Evolutionary conservation across 1,140 invertebrate genomes (phyloP).

Genomic region (Bradynema listronoti): DNA sequence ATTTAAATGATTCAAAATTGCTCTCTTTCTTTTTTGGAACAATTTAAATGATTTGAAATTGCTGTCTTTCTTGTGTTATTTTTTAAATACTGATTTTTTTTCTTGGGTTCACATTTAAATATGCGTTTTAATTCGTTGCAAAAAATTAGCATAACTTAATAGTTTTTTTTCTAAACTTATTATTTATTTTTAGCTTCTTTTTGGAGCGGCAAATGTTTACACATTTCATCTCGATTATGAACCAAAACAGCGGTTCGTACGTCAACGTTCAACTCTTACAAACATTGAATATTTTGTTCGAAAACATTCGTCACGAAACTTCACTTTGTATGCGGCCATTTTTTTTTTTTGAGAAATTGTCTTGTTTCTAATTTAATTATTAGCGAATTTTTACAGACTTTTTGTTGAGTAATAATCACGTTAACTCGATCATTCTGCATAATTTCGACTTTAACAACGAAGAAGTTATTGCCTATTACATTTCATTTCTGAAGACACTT

Average conservation of each 20-base stretch:
- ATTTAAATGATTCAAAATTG: no score
- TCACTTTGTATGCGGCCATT: conserved; percentile 78
- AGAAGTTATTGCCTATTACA: conserved; percentile 99
- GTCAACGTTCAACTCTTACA: conserved; percentile 95
- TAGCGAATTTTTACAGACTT: conserved; percentile 73
- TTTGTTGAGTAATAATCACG: conserved; percentile 96
- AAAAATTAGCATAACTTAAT: no score
- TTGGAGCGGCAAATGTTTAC: conserved; percentile 98
- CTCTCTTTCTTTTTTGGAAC: no score
- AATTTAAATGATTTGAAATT: no score
- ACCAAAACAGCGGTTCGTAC: conserved; percentile 90
- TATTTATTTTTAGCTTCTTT: conserved; percentile 72
- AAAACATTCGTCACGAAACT: conserved; percentile 89
- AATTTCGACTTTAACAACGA: conserved; percentile 99
- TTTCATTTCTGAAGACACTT: conserved; percentile 94
- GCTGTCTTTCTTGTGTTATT: no score
- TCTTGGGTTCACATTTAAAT: no score
- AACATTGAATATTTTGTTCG: conserved; percentile 96
- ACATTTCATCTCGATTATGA: conserved; percentile 92
- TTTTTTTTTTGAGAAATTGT: background rate
- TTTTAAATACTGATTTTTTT: no score
- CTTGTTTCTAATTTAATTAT: background rate
- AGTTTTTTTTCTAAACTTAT: conserved; percentile 2
- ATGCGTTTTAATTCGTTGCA: background rate
- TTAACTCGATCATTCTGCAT: conserved; percentile 97